These are phyloP conservation scores for Chalcosyrphus nemorum DNA, from an alignment of 2,888 invertebrate species.

Conservation along the genomic window DNA sequence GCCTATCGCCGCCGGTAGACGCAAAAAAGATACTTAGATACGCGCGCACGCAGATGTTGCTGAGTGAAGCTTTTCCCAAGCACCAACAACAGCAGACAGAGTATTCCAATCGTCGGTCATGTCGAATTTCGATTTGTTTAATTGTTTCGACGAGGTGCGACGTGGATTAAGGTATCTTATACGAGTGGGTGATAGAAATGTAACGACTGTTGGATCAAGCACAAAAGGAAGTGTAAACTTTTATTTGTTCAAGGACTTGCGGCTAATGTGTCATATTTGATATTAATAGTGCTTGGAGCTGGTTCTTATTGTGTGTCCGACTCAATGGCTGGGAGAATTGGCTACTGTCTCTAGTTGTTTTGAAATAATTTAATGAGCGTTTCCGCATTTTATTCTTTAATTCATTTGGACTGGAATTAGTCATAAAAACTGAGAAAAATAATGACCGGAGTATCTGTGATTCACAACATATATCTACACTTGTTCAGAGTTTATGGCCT, in stretches of 20 bases:
- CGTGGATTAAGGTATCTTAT: slow-evolving; percentile 54
- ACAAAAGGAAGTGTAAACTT: slow-evolving; percentile 20
- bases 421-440: background rate
- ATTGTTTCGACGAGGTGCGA: slow-evolving; percentile 65
- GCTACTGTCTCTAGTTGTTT: background rate
- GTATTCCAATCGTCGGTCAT: slow-evolving; percentile 35
- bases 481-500: background rate
- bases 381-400: slow-evolving; percentile 26
- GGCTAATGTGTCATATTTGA: background rate
- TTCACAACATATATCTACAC: background rate
- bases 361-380: slow-evolving; percentile 8
- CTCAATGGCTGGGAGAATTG: background rate
- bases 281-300: background rate
- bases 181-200: slow-evolving; percentile 2
- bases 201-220: background rate
- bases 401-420: slow-evolving; percentile 12
- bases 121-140: slow-evolving; percentile 66
- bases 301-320: background rate
- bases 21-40: slow-evolving; percentile 10
- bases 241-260: slow-evolving; percentile 28
- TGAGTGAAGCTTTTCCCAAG: slow-evolving; percentile 21
- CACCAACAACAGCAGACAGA: background rate
- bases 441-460: slow-evolving; percentile 2
- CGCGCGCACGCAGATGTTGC: slow-evolving; percentile 40
- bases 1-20: slow-evolving; percentile 14